Evolutionary conservation across 1,140 invertebrate species (phyloP).

Genomic region (Orchesella cincta): DNA sequence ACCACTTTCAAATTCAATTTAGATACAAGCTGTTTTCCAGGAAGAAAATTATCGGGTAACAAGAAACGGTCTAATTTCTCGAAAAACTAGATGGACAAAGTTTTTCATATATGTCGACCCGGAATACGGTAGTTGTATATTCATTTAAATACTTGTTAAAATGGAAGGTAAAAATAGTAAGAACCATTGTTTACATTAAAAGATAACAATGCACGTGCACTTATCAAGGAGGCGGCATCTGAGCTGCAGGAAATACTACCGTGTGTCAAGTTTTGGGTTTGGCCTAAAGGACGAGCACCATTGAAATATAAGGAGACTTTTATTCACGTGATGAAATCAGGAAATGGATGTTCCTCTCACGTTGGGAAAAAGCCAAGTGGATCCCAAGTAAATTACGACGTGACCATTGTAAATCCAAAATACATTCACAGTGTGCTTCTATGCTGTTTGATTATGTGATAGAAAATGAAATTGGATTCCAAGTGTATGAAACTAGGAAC

Average conservation of each 20-base stretch:
- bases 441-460: conserved; percentile 60
- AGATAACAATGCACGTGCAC: not conserved
- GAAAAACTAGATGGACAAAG: too few relatives aligned
- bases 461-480: too few relatives aligned
- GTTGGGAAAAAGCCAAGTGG: conserved; percentile 61
- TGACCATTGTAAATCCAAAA: not conserved
- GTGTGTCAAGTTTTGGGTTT: not conserved
- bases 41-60: too few relatives aligned
- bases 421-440: not conserved
- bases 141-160: too few relatives aligned
- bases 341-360: conserved; percentile 58
- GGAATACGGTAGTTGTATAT: too few relatives aligned
- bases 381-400: conserved; percentile 57
- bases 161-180: too few relatives aligned
- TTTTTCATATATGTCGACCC: too few relatives aligned
- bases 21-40: too few relatives aligned
- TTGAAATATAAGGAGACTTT: too few relatives aligned
- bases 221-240: not conserved
- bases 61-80: too few relatives aligned
- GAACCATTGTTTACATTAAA: too few relatives aligned
- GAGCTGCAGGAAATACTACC: not conserved
- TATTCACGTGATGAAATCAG: not conserved
- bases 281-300: not conserved
- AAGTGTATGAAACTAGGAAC: conserved; percentile 61
- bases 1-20: too few relatives aligned